phyloP scores from a whole-genome alignment of 2,113 vertebrate genomes.

The Ariopsis seemanni region DNA sequence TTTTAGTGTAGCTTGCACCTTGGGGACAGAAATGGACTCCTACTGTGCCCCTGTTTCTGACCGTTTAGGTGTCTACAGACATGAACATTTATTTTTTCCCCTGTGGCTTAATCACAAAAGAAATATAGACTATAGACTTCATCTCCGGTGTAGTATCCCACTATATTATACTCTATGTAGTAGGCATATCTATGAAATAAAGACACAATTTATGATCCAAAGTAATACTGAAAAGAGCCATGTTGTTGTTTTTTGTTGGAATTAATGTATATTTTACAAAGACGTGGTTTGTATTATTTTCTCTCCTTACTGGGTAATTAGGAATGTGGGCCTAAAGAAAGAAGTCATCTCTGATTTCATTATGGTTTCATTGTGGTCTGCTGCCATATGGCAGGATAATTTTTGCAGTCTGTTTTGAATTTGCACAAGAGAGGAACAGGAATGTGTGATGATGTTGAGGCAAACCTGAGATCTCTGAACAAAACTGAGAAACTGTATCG shows the following conservation, averaged over 20 bases:
- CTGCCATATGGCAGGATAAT: not conserved
- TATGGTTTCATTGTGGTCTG: constrained; percentile 16
- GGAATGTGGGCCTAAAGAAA: not conserved
- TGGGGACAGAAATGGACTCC: no score
- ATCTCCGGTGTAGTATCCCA: not conserved
- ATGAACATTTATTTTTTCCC: not conserved
- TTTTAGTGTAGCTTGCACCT: no score
- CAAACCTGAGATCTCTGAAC: not conserved
- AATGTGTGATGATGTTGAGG: constrained; percentile 1
- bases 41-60: no score
- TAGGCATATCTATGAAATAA: not conserved
- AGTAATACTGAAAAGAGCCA: not conserved
- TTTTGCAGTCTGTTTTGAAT: constrained; percentile 11
- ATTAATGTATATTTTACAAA: not conserved
- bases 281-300: not conserved
- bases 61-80: not conserved
- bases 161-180: not conserved
- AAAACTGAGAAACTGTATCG: not conserved
- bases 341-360: not conserved
- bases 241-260: not conserved
- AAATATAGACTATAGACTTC: not conserved
- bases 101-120: no score
- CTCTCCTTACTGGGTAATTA: not conserved
- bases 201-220: not conserved
- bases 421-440: constrained; percentile 6